Conservation (phyloP, 2,113 vertebrate genomes). For the Myrmecobius fasciatus region DNA sequence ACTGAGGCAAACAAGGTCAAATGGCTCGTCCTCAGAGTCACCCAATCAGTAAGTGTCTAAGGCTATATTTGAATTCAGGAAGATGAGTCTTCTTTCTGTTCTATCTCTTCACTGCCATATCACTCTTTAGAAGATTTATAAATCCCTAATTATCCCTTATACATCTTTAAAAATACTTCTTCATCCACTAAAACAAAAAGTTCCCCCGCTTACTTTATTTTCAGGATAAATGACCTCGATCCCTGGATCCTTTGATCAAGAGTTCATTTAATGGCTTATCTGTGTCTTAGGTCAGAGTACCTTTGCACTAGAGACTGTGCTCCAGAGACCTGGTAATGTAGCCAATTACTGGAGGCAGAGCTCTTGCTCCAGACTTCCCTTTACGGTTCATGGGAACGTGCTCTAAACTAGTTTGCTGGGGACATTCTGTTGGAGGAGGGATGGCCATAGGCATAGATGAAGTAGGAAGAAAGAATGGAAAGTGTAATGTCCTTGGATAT, state of each 20-base stretch:
- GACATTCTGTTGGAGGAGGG: background rate
- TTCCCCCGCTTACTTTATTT: background rate
- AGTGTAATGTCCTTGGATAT: background rate
- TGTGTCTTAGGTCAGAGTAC: background rate
- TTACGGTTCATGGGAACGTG: background rate
- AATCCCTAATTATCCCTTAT: background rate
- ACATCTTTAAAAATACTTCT: background rate
- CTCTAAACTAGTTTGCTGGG: background rate
- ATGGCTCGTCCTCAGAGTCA: no score
- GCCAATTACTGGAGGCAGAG: accelerated
- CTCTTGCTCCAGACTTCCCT: background rate
- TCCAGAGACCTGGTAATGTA: background rate
- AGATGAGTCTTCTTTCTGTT: no score
- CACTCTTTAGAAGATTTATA: background rate
- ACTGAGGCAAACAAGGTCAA: no score
- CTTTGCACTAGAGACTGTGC: background rate
- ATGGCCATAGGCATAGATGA: background rate
- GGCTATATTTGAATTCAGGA: no score
- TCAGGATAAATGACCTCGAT: background rate
- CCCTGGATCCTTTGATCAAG: background rate
- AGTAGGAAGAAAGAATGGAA: background rate
- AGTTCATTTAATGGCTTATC: constrained; percentile 56
- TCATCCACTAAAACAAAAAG: background rate
- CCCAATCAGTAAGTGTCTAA: no score
- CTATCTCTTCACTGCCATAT: no score